Evolutionary conservation across 2,113 vertebrate genomes (phyloP), one percentile per base, ranked within the genome.

Genomic region (Phodopus roborovskii): DNA sequence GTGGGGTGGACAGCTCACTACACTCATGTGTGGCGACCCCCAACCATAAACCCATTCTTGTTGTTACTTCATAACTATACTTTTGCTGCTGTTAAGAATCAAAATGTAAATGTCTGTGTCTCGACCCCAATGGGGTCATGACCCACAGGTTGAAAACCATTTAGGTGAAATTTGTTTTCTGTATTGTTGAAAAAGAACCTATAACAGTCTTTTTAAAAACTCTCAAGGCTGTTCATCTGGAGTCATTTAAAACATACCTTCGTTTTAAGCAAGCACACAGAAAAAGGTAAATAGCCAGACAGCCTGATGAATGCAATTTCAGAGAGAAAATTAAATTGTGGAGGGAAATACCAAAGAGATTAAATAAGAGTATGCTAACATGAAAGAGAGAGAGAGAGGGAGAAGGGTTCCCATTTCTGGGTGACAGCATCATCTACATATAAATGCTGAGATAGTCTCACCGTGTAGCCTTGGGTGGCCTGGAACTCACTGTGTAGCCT

Each of bases 131-230:
- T 68, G 33, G 33, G 36, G 68, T 70, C 36, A 19, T 8, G 36
- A n/a, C 33, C 33, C 33, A 70, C 36, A 70, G 66, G 68, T n/a
- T 70, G 36, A n/a, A 33, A 70, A 70, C 68, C 36, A 70, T 64
- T 84, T 64, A 62, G n/a, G 15, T 30, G 22, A 75, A 89, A n/a
- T 50, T 42, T 50, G 50, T 50, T 50, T 50, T 88, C 24, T 62
- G 33, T 50, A 48, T 45, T 42, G 83, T 74, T 96, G 93, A 95
- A 88, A 84, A 17, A 97, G 70, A 95, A 92, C 56, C 5, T 20
- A 79, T 39, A 50, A 84, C 94, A 74, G 30, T 12, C 24, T 77
- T 94, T 89, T 86, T 9, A n/a, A 39, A 73, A 22, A 39, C n/a
- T 71, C 66, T 66, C 16, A 85, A 60, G 83, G 19, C 28, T 77